phyloP scores from a whole-genome alignment of 1,140 invertebrate species.

The Aleiodes sp. region DNA sequence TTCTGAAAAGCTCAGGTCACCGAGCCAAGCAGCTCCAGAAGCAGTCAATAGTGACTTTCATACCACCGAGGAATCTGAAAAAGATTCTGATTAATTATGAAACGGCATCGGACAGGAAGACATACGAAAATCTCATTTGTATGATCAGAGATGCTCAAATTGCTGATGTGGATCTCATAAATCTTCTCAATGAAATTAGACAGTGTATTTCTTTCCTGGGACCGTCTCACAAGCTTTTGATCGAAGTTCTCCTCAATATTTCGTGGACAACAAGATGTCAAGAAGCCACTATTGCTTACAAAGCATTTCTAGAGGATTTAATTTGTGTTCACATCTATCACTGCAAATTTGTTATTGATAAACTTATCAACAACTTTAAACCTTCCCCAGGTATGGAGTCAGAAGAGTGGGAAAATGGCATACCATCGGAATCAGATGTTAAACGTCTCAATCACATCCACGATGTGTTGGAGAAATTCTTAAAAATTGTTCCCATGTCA shows the following conservation, averaged over 20 bases:
- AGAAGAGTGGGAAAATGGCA: constrained; percentile 59
- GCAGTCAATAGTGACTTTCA: constrained; percentile 52
- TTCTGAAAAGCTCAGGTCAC: constrained; percentile 53
- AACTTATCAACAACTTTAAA: constrained; percentile 69
- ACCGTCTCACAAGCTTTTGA: constrained; percentile 67
- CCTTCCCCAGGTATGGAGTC: constrained; percentile 52
- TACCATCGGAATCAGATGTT: constrained; percentile 60
- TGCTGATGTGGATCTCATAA: constrained; percentile 68
- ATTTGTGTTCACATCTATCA: constrained; percentile 72
- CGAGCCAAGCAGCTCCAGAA: constrained; percentile 44
- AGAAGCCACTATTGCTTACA: constrained; percentile 67
- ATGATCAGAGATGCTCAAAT: constrained; percentile 56
- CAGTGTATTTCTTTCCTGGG: constrained; percentile 70
- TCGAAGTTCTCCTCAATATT: constrained; percentile 72
- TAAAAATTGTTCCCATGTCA: constrained; percentile 73
- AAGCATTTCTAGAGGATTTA: constrained; percentile 72
- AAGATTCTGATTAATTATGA: constrained; percentile 52
- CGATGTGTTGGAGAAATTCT: constrained; percentile 66
- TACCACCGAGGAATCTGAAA: constrained; percentile 56
- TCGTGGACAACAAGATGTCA: constrained; percentile 67
- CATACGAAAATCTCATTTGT: constrained; percentile 60
- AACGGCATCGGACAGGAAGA: constrained; percentile 42
- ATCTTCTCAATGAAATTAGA: constrained; percentile 67
- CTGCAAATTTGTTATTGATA: constrained; percentile 69
- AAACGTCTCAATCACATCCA: constrained; percentile 68